Evolutionary conservation across 2,888 invertebrate genomes (phyloP), one percentile per base, ranked within the genome.

Genomic region (Drosophila fulvimacula): DNA sequence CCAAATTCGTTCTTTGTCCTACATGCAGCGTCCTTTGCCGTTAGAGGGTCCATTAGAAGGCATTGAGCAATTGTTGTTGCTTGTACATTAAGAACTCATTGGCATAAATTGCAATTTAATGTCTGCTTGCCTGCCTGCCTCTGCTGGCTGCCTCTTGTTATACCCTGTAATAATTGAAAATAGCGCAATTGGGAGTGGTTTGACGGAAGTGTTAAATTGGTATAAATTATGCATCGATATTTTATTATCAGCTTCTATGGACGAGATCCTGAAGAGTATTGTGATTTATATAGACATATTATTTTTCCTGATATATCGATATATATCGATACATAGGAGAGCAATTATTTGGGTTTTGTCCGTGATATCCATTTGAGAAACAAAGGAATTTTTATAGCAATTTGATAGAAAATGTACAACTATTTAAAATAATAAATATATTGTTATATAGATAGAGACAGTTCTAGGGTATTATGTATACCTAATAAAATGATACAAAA

Each of bases 31-130:
- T 24, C 21, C 32, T 56, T 48, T 42, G 70, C 56, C 52, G 74
- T 71, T 74, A 72, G 79, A 67, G 75, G 79, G 64, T 78, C 75
- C 75, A 76, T 76, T 76, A 76, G 75, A 76, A 69, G 75, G 79
- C 76, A 76, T 78, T 76, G 76, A 74, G 75, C 76, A 76, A 76
- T 76, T 76, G 66, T 70, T 73, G 69, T 68, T 71, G 65, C 65
- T 69, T 74, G 76, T 83, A 82, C 89, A 89, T 90, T 89, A 90
- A 89, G 89, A 88, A 89, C 89, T 90, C 88, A 90, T 90, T 90
- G 90, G 89, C 88, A 89, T 89, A 90, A 90, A 90, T 90, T 89
- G 90, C 90, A 89, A 89, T 90, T 89, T 89, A 90, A 89, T 90
- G 90, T 81, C 76, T 79, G 80, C 75, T 27, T 70, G 56, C 53